Base-by-base conservation (phyloP, 2,113 vertebrate genomes). In the Amphiprion ocellaris region DNA sequence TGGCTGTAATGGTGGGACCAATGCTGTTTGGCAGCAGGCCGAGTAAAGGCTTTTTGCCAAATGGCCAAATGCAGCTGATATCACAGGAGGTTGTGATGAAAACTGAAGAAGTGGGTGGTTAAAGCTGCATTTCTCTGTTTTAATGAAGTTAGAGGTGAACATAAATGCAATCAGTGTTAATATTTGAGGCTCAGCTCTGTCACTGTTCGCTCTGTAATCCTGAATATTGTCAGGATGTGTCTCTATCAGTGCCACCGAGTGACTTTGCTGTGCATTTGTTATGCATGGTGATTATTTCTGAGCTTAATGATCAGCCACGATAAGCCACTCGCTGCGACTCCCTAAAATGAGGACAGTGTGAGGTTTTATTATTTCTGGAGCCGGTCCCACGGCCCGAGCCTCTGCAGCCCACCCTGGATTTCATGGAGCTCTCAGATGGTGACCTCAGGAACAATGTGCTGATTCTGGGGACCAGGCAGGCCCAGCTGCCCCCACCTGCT, bases 401-500 rank as follows among this genome's bases (percentile, higher is more conserved):
- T 67, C 24, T 19, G 53, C 78, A 82, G 87, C 70, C 83, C 66
- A 66, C 72, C 61, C 72, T 77, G 69, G 81, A 91, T 91, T 91
- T 89, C 86, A 83, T 86, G 87, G 84, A 62, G 87, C 90, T 91
- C 77, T 82, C n/a, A 6, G 65, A 59, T 5, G 4, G 15, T 76
- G 77, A 87, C 82, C 75, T 49, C 62, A 2, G 41, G 81, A 89
- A 86, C 81, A 89, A 90, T 82, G 80, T 90, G 70, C 69, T 37
- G 67, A 26, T 84, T 83, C 44, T 67, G 74, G 82, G 79, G 81
- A 69, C 69, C 26, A 10, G 60, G 60, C 60, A 30, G 60, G 76
- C 47, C 81, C 82, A 87, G 81, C 84, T 88, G 88, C 74, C 72
- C 54, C 79, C 86, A 90, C 86, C 84, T 90, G 88, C 84, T 79